Conservation (phyloP, 2,888 invertebrate genomes). For the Marasmarcha lunaedactyla region DNA sequence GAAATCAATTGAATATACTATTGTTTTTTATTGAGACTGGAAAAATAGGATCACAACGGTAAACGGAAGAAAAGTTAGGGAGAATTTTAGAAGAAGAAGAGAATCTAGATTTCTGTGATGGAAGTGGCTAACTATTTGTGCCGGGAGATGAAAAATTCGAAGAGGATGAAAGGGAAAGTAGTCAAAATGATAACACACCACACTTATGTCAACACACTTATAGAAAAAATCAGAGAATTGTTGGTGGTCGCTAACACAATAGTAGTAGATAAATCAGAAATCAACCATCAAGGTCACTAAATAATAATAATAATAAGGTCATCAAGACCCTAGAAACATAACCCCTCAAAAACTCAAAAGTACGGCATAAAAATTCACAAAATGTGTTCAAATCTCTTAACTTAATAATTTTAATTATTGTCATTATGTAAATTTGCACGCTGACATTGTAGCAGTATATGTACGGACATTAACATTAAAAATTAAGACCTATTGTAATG, state of each 20-base stretch:
- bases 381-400: conserved; percentile 7
- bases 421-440: no score
- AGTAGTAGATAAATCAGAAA: conserved; percentile 12
- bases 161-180: conserved; percentile 12
- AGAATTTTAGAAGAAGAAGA: conserved; percentile 15
- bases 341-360: conserved; percentile 2
- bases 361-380: conserved; percentile 7
- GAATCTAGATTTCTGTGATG: conserved; percentile 13
- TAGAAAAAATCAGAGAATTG: conserved; percentile 11
- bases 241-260: conserved; percentile 10
- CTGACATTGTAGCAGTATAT: no score
- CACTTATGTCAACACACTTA: conserved; percentile 8
- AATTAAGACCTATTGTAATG: no score
- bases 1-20: no score
- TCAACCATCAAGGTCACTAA: conserved; percentile 7
- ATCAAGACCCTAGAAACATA: no score
- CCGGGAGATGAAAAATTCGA: conserved; percentile 13
- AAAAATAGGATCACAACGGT: no score
- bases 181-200: conserved; percentile 8
- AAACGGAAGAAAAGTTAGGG: conserved; percentile 12
- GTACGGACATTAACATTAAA: no score
- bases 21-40: no score
- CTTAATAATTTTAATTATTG: no score
- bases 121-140: conserved; percentile 15
- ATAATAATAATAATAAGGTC: no score